These are phyloP conservation scores for Xenus cinereus DNA, from an alignment of 2,113 vertebrate genomes.

Conservation along the genomic window DNA sequence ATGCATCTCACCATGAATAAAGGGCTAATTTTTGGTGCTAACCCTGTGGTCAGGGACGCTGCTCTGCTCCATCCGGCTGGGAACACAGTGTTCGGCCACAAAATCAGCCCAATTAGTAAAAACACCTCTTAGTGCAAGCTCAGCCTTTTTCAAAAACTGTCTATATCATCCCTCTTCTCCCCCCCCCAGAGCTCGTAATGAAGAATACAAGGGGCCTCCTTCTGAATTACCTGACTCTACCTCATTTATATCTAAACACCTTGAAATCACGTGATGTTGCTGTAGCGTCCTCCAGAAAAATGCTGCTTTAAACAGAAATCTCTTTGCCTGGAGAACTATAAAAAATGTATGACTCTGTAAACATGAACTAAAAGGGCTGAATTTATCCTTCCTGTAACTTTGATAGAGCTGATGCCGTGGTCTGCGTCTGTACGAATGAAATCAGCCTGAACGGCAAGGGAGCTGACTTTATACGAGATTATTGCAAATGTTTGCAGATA, in stretches of 20 bases:
- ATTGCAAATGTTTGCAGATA: neutral
- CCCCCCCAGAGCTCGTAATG: accelerated
- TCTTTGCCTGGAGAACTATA: neutral
- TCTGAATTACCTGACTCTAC: neutral
- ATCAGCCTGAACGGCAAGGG: neutral
- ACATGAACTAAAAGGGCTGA: neutral
- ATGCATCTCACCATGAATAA: neutral
- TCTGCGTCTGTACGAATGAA: neutral
- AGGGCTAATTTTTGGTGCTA: neutral
- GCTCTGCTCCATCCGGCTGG: neutral
- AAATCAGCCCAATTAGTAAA: neutral
- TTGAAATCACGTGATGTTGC: neutral
- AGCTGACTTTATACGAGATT: neutral
- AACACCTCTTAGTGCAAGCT: accelerated
- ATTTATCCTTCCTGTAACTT: conserved; percentile 7
- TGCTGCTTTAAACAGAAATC: conserved; percentile 8
- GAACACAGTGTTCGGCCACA: neutral
- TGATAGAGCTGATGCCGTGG: neutral
- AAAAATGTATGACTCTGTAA: conserved; percentile 32
- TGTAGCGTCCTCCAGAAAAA: neutral
- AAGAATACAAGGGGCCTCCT: neutral
- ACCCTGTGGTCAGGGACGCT: neutral
- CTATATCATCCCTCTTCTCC: neutral
- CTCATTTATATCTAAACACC: neutral
- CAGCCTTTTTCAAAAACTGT: neutral